phyloP scores from a whole-genome alignment of 2,113 vertebrate genomes.

The Pomatostomus ruficeps region DNA sequence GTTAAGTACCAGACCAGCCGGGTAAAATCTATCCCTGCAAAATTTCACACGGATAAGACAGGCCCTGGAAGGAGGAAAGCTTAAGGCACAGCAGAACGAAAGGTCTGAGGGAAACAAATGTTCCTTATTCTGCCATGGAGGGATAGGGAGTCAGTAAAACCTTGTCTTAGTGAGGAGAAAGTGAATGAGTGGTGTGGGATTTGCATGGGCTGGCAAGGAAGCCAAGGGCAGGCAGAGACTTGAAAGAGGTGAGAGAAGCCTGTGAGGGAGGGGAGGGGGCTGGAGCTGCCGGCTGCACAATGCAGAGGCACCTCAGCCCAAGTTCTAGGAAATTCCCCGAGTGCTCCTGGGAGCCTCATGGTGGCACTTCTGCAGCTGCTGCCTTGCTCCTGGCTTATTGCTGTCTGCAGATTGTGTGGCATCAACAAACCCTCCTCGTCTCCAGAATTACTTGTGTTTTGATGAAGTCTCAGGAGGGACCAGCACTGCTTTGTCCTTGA shows the following conservation, averaged over 20 bases:
- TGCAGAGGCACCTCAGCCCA: accelerated
- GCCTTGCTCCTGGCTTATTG: not conserved
- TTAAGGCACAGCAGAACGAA: not conserved
- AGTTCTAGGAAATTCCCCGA: not conserved
- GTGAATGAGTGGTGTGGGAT: not conserved
- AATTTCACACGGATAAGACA: not conserved
- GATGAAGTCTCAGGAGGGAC: not conserved
- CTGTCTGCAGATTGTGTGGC: accelerated
- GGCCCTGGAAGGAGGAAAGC: not conserved
- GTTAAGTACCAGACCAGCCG: not conserved
- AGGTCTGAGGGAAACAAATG: not conserved
- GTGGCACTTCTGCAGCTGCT: not conserved
- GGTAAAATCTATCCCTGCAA: not conserved
- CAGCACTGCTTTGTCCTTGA: not conserved
- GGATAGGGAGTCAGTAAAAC: not conserved
- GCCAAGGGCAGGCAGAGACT: not conserved
- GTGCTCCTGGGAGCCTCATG: accelerated
- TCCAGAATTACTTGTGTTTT: not conserved
- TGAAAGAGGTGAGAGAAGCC: not conserved
- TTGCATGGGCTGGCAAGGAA: not conserved
- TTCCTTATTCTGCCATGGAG: accelerated
- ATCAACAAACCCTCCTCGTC: not conserved
- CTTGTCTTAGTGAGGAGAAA: not conserved
- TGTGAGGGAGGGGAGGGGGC: not conserved
- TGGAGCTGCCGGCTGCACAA: not conserved